These are phyloP conservation scores for Drosophila mimetica DNA, from an alignment of 2,888 invertebrate species.

Conservation along the genomic window DNA sequence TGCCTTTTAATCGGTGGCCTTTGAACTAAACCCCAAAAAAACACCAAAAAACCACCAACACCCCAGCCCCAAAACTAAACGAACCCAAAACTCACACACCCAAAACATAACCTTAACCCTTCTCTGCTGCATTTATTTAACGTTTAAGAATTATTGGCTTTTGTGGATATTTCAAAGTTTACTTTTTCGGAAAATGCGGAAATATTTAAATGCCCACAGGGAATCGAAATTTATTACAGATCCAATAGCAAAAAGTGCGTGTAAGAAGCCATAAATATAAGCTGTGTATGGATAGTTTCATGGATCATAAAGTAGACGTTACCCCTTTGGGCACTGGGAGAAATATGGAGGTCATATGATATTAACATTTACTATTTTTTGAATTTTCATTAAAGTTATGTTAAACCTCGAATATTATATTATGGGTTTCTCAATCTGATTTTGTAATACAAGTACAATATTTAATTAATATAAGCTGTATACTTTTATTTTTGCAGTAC, in stretches of 20 bases:
- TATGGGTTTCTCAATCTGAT: not conserved
- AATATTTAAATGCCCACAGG: constrained; percentile 6
- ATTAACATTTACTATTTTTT: no score
- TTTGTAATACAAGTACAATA: no score
- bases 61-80: not conserved
- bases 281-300: constrained; percentile 7
- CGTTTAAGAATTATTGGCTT: constrained; percentile 1
- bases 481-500: no score
- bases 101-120: constrained; percentile 13
- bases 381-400: not conserved
- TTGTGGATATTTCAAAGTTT: not conserved
- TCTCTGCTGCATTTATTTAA: not conserved
- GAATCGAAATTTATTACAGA: constrained; percentile 5
- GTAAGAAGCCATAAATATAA: constrained; percentile 10
- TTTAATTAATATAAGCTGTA: no score
- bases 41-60: no score
- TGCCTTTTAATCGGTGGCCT: constrained; percentile 32
- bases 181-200: not conserved
- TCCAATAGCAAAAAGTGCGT: not conserved
- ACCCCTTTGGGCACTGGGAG: not conserved
- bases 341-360: not conserved
- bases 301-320: constrained; percentile 1
- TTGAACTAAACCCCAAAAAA: constrained; percentile 9
- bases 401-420: no score
- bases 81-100: constrained; percentile 14